Evolutionary conservation across 2,797 vertebrate species (phyloP), one percentile per base, ranked within the genome.

Genomic region (Etheostoma perlongum): DNA sequence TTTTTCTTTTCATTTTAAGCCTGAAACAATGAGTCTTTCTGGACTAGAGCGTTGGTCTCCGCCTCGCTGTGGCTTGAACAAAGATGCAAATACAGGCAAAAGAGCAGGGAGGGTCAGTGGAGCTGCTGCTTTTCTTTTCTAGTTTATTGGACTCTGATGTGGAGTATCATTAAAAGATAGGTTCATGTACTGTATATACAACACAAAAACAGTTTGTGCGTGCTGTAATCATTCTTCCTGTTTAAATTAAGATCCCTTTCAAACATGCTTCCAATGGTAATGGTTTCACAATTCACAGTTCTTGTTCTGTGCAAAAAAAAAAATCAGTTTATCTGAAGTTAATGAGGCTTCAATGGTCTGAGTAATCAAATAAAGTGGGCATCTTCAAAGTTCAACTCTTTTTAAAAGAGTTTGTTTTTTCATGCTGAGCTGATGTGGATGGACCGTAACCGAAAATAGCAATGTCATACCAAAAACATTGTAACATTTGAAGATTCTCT

Each of bases 1-100:
- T 62, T 53, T 80, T 67, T 58, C 16, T 74, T 40, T 44, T 18
- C 58, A 66, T 59, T 68, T 40, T 30, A 47, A 23, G 9, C 16
- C 62, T 15, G 25, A 85, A 79, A 89, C 88, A 89, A 82, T 59
- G 65, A 79, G 48, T 62, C 83, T 74, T 76, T 82, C 78, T 87
- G 54, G 71, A 51, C 40, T 64, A 6, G 27, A 23, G 68, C 14
- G 25, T 52, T n/a, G 30, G 46, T 40, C 36, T 40, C 36, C 36
- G 36, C 70, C 58, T 51, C 16, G 5, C 72, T 21, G 42, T 25
- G 55, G 51, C 65, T 48, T 40, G 48, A 7, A 53, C 70, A 67
- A 40, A 48, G 66, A 78, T 60, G 70, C 79, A 82, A 76, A 76
- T 42, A 53, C 67, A 76, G 75, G 55, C 83, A 77, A 75, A 66